Evolutionary conservation across 2,888 invertebrate genomes (phyloP).

Genomic region (Odontocolon sp.): DNA sequence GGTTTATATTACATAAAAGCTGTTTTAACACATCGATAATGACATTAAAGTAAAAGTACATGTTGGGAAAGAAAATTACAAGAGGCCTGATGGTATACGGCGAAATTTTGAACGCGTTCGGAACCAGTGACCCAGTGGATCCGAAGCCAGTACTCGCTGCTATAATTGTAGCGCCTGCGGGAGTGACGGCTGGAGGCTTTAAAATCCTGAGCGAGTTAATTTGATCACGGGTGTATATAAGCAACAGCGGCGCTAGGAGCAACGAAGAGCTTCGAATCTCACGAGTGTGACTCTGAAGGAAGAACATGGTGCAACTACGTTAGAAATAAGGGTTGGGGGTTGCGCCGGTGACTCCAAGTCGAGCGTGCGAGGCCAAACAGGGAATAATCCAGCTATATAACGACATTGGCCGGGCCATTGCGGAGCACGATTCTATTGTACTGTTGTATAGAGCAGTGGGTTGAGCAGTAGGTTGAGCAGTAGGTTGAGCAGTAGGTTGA

Average conservation of each 20-base stretch:
- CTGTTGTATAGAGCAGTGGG: constrained; percentile 70
- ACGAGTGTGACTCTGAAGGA: background rate
- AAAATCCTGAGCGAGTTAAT: constrained; percentile 56
- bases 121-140: constrained; percentile 37
- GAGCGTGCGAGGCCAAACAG: constrained; percentile 40
- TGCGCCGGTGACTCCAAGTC: constrained; percentile 52
- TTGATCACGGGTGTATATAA: constrained; percentile 51
- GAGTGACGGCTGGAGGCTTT: constrained; percentile 48
- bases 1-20: too few species aligned
- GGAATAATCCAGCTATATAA: constrained; percentile 76
- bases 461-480: too few species aligned
- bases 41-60: too few species aligned
- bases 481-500: constrained; percentile 29
- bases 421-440: constrained; percentile 74
- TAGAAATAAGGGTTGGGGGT: constrained; percentile 40
- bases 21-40: too few species aligned
- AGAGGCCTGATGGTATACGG: too few species aligned
- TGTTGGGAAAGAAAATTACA: too few species aligned
- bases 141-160: constrained; percentile 11
- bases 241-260: background rate
- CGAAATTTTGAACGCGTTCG: background rate
- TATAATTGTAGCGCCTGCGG: constrained; percentile 8
- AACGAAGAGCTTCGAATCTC: background rate
- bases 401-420: constrained; percentile 73
- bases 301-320: constrained; percentile 27